Conservation (phyloP, 2,797 vertebrate species). For the Tympanoctomys barrerae region DNA sequence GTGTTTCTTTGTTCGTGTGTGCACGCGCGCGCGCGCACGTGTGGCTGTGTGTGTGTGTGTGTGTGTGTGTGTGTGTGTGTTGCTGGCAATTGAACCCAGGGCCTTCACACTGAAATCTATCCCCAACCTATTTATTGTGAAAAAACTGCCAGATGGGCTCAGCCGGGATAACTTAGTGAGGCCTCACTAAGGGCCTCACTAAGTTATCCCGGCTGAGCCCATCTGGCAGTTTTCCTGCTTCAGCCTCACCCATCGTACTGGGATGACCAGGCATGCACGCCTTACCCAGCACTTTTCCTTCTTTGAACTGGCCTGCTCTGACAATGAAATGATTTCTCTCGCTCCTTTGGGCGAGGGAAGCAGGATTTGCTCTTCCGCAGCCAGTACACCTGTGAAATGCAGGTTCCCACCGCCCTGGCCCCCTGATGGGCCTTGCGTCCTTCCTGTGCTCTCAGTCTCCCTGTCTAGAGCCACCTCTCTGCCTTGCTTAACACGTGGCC, state of each 20-base stretch:
- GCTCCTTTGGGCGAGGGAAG: neutral
- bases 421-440: too few relatives aligned
- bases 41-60: neutral
- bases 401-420: fast-evolving
- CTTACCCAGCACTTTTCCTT: neutral
- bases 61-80: neutral
- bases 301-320: neutral
- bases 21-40: too few relatives aligned
- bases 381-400: too few relatives aligned
- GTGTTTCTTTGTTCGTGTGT: neutral
- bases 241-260: neutral
- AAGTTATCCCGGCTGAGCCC: neutral
- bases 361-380: neutral
- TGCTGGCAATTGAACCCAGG: neutral
- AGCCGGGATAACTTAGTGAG: too few relatives aligned
- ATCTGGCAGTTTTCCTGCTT: neutral
- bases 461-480: neutral
- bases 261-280: neutral
- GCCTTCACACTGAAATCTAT: neutral
- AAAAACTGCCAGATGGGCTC: too few relatives aligned
- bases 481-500: neutral
- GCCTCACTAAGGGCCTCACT: too few relatives aligned
- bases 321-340: neutral
- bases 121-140: neutral
- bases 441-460: neutral